Conservation (phyloP, 2,888 invertebrate species). For the Drosophila atroscutellata region DNA sequence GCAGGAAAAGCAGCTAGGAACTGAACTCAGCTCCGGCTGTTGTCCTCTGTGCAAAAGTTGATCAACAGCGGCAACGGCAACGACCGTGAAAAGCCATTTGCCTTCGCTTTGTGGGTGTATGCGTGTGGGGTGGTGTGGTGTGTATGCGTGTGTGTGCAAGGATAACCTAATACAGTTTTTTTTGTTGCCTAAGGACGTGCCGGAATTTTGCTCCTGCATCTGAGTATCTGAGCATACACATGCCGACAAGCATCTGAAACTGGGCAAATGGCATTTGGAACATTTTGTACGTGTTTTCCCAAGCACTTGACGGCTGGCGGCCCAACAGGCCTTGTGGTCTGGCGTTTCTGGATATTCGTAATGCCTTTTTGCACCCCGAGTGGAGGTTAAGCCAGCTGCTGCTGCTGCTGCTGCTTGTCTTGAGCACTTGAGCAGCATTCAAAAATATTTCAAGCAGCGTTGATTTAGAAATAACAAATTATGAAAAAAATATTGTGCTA, state of each 20-base stretch:
- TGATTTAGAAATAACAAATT: not conserved
- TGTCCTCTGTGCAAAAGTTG: constrained; percentile 40
- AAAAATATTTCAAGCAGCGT: not conserved
- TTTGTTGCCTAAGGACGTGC: constrained; percentile 73
- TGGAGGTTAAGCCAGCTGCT: constrained; percentile 36
- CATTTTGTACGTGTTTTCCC: constrained; percentile 47
- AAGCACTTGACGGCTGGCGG: constrained; percentile 18
- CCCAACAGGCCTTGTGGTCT: not conserved
- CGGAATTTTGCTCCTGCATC: constrained; percentile 59
- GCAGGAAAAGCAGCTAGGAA: constrained; percentile 32
- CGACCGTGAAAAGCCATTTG: constrained; percentile 82
- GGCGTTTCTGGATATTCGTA: not conserved
- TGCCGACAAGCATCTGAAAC: constrained; percentile 23
- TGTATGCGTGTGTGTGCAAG: constrained; percentile 50
- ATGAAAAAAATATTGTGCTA: not conserved
- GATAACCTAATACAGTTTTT: constrained; percentile 73
- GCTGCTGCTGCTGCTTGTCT: not conserved
- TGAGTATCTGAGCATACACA: constrained; percentile 1
- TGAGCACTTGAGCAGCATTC: not conserved
- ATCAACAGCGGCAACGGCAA: constrained; percentile 54
- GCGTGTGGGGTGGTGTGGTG: constrained; percentile 14
- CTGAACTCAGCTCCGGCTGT: not conserved
- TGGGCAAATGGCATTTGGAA: constrained; percentile 42
- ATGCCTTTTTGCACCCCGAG: constrained; percentile 3
- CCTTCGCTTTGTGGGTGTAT: constrained; percentile 42